phyloP scores from a whole-genome alignment of 2,797 vertebrate species.

The Psittacula derbiana region DNA sequence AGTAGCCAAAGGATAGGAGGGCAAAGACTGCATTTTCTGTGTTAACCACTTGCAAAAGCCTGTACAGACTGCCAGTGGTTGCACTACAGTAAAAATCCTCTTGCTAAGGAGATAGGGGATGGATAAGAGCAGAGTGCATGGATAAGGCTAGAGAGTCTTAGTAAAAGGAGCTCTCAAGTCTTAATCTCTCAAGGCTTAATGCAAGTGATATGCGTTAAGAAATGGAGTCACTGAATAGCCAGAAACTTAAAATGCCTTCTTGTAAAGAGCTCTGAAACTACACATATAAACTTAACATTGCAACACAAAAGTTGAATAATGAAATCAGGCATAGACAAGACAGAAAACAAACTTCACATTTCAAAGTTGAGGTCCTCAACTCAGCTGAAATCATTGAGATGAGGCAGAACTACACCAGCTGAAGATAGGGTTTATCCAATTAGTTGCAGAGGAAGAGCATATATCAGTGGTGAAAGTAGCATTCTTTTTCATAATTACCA shows the following conservation, averaged over 20 bases:
- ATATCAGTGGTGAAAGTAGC: neutral
- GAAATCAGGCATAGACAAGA: neutral
- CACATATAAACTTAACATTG: neutral
- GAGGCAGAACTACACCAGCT: neutral
- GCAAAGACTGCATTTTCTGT: neutral
- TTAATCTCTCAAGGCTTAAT: neutral
- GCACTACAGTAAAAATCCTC: neutral
- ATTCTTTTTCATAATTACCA: neutral
- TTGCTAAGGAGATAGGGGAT: neutral
- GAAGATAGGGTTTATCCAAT: neutral
- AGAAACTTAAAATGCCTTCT: neutral
- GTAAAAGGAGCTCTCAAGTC: neutral
- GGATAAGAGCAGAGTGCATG: neutral
- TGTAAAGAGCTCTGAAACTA: neutral
- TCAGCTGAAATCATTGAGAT: neutral
- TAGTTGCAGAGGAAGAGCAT: neutral
- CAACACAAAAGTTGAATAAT: neutral
- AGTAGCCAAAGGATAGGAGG: constrained; percentile 6
- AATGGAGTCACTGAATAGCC: neutral
- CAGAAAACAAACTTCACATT: neutral
- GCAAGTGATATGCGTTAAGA: neutral
- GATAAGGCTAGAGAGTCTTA: neutral
- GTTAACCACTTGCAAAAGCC: neutral
- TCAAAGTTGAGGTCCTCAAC: neutral
- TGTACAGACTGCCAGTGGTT: neutral